A percentile compares a stretch with the other conserved stretches of the same genome.
Conservation (phyloP, 2,888 invertebrate genomes). For the Leucozona laternaria region DNA sequence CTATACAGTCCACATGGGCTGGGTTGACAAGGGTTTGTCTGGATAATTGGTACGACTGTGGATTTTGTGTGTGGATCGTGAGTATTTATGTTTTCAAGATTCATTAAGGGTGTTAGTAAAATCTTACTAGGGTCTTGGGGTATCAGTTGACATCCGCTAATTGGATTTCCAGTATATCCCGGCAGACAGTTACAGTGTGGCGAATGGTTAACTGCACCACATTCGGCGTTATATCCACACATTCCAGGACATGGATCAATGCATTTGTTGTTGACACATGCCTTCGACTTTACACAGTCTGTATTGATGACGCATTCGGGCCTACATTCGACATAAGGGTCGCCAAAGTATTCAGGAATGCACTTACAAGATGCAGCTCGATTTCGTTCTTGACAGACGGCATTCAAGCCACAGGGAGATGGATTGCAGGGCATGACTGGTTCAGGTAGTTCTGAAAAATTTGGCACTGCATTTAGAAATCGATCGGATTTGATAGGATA, state of each 20-base stretch:
- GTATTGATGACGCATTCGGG: constrained; percentile 88
- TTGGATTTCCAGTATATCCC: constrained; percentile 87
- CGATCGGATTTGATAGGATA: neutral
- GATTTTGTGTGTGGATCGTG: constrained; percentile 71
- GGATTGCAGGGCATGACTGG: constrained; percentile 86
- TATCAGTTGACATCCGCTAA: constrained; percentile 83
- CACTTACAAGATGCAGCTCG: constrained; percentile 88
- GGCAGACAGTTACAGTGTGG: constrained; percentile 87
- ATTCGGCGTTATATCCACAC: constrained; percentile 92
- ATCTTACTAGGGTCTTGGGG: constrained; percentile 81
- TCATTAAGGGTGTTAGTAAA: constrained; percentile 12
- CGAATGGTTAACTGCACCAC: constrained; percentile 88
- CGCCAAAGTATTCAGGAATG: constrained; percentile 87
- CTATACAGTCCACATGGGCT: constrained; percentile 93
- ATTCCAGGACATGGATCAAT: constrained; percentile 93
- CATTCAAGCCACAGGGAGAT: constrained; percentile 88
- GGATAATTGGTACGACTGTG: constrained; percentile 81
- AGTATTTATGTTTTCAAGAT: constrained; percentile 8
- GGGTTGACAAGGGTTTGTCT: constrained; percentile 86
- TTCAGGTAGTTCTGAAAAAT: constrained; percentile 83
- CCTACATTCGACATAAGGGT: constrained; percentile 87
- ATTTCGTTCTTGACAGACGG: constrained; percentile 87
- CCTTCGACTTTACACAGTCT: constrained; percentile 87
- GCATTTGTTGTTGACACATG: constrained; percentile 91
- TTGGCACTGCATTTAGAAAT: constrained; percentile 15